A percentile compares a stretch with the other conserved stretches of the same genome.
Conservation (phyloP, 2,888 invertebrate species). For the Protophormia terraenovae region DNA sequence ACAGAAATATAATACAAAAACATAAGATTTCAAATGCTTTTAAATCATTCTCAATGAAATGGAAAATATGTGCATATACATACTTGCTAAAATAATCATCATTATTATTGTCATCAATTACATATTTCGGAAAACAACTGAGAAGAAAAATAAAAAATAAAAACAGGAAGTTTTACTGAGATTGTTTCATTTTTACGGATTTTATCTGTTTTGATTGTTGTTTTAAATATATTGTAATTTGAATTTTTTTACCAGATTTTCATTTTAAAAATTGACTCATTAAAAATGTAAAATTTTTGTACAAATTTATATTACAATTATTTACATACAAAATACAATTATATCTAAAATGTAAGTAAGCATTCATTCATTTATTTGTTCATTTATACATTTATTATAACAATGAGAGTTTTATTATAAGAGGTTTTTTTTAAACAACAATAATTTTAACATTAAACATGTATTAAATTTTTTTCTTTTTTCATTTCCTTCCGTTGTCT, state of each 20-base stretch:
- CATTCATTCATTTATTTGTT: neutral
- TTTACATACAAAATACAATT: conserved; percentile 36
- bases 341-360: neutral
- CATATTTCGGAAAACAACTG: too few species aligned
- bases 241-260: conserved; percentile 8
- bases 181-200: neutral
- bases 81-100: conserved; percentile 19
- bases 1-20: neutral
- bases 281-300: conserved; percentile 53
- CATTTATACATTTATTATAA: neutral
- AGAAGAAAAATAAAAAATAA: neutral
- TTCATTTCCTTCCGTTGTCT: conserved; percentile 31
- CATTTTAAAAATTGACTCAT: conserved; percentile 41
- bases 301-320: conserved; percentile 30
- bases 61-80: neutral
- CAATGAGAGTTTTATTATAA: neutral
- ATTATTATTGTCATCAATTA: conserved; percentile 39
- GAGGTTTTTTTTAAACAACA: neutral
- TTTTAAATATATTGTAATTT: neutral
- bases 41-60: neutral
- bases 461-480: neutral
- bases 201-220: neutral
- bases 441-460: neutral
- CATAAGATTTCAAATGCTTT: neutral
- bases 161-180: conserved; percentile 29